These are phyloP conservation scores for Onchidella celtica DNA, from an alignment of 2,888 invertebrate genomes.

Conservation along the genomic window DNA sequence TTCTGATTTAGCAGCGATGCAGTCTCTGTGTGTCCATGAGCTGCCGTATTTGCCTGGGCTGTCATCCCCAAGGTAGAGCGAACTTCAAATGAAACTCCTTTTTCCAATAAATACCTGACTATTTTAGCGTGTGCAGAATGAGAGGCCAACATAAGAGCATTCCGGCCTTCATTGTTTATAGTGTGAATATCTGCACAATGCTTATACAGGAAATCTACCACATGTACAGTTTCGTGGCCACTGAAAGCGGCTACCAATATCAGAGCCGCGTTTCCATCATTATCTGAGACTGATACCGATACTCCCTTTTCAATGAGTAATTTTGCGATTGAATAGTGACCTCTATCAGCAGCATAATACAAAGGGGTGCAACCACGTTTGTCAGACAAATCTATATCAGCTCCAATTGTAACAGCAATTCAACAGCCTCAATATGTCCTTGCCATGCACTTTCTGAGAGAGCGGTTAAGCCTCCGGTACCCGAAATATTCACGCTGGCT, in stretches of 20 bases:
- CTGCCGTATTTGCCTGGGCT: too few species aligned
- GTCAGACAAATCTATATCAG: slow-evolving; percentile 27
- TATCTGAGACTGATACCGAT: neutral
- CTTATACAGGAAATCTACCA: neutral
- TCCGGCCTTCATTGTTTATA: slow-evolving; percentile 22
- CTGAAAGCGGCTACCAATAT: too few species aligned
- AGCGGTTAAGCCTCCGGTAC: neutral
- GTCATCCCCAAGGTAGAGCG: too few species aligned
- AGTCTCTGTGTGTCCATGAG: too few species aligned
- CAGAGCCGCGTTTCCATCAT: slow-evolving; percentile 9
- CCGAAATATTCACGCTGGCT: slow-evolving; percentile 25
- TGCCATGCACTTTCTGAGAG: neutral
- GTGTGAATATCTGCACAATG: neutral
- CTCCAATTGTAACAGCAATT: neutral
- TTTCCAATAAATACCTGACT: neutral
- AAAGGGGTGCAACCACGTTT: slow-evolving; percentile 34
- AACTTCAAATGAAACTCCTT: neutral
- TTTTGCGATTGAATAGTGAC: slow-evolving; percentile 16
- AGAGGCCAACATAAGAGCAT: too few species aligned
- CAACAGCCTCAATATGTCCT: neutral
- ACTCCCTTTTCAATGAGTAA: neutral
- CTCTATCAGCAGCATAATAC: slow-evolving; percentile 27
- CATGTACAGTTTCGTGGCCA: too few species aligned
- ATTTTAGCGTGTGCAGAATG: slow-evolving; percentile 27
- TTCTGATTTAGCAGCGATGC: too few species aligned